These are phyloP conservation scores for Rostratula benghalensis DNA, from an alignment of 2,113 vertebrate genomes.

Conservation along the genomic window DNA sequence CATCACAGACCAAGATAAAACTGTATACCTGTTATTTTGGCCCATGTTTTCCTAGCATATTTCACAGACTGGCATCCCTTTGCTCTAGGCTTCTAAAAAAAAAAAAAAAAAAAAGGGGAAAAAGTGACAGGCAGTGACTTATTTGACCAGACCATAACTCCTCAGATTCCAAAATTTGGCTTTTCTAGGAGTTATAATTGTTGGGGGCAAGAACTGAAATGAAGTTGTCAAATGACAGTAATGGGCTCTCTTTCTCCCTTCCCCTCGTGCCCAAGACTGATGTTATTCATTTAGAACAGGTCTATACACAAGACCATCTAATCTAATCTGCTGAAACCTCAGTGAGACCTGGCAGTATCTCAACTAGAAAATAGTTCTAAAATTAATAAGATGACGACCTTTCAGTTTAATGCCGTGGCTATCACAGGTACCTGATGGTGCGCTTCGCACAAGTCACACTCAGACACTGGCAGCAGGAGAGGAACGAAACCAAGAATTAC, in stretches of 20 bases:
- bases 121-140: not conserved
- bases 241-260: not conserved
- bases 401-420: not conserved
- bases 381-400: not conserved
- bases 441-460: not conserved
- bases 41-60: not conserved
- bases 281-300: not conserved
- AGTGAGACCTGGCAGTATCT: not conserved
- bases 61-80: not conserved
- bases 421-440: not conserved
- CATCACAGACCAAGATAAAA: not conserved
- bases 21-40: not conserved
- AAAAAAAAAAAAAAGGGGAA: not conserved
- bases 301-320: not conserved
- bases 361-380: not conserved
- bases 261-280: not conserved
- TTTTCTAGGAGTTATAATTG: not conserved
- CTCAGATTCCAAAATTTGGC: not conserved
- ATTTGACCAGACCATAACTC: not conserved
- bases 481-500: not conserved
- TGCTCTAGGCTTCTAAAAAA: not conserved
- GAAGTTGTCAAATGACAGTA: constrained; percentile 18
- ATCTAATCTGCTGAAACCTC: constrained; percentile 18
- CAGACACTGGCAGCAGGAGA: not conserved
- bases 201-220: not conserved